Evolutionary conservation across 2,888 invertebrate species (phyloP), one percentile per base, ranked within the genome.

Genomic region (Nymphalis c-album): DNA sequence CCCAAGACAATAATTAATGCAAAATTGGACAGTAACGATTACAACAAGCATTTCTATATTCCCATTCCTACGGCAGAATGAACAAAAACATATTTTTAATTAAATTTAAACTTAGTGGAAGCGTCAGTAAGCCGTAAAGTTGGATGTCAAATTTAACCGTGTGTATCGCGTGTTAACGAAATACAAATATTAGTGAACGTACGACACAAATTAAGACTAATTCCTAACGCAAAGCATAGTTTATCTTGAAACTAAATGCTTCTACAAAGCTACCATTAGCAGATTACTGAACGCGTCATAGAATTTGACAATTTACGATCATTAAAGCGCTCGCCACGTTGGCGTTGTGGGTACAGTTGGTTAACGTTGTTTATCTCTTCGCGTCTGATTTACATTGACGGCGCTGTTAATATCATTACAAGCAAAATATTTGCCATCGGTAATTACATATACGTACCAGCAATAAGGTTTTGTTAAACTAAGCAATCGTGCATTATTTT

Each of bases 171-270:
- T 82, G 91, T 86, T 91, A 91, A 91, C 89, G 85, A 91, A 89
- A 87, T 86, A 88, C 90, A 91, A 91, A 91, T 87, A 91, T 90
- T 88, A 80, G 85, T 83, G 73, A 74, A 77, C 84, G 80, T 81
- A 83, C 87, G 90, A 87, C 88, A 91, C 89, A 91, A 91, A 90
- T 91, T 89, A 90, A 85, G 87, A 80, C 90, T 91, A 91, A 91
- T 90, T 84, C 84, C 84, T 83, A 90, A 88, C 82, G 90, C 83
- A 90, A 91, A 91, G 89, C 78, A 80, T 76, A 81, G 86, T 86
- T 89, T 87, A 89, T 85, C 88, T 86, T 81, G 85, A 85, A 85
- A 91, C 91, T 91, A 91, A 91, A 84, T 89, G 88, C 85, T 90
- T 89, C 81, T 77, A 87, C 90, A 91, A 91, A 90, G 90, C 81